Base-by-base conservation (phyloP, 2,113 vertebrate species). In the Serilophus lunatus region DNA sequence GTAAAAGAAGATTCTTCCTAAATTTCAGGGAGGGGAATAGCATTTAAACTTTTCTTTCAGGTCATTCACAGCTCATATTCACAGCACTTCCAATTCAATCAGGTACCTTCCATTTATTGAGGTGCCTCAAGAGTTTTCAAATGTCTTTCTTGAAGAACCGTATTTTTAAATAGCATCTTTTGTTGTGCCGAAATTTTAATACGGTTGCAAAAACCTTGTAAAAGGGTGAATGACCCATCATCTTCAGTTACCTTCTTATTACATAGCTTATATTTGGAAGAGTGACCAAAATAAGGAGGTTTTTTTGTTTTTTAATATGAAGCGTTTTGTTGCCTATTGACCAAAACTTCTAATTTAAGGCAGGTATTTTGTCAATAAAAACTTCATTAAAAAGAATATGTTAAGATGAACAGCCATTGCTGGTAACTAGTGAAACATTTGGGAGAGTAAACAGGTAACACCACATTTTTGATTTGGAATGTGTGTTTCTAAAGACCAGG, bases 361-460 rank as follows among this genome's bases (percentile, higher is more conserved):
- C 12, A 74, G 25, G 12, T 45, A 23, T 47, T 42, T 68, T 78
- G 20, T 42, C 51, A 65, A 13, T 75, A 87, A 56, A 65, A 75
- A 18, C 16, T 42, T 66, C 2, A 3, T 54, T 81, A 29, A 69
- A 91, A 53, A 78, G 13, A 65, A 10, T 60, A 3, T 22, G 7
- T 53, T 61, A 10, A 5, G 40, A 3, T 1, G 0, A 36, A 13
- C 5, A 74, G 7, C 12, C 3, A 3, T 24, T 74, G 23, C 35
- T 44, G 20, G 10, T 83, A 71, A 36, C 23, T 68, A 36, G 24
- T 72, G 40, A 45, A 69, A 57, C 12, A 77, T 28, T 18, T 64
- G 45, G 6, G 35, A 77, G 38, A 77, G 31, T 61, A 47, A 49
- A 57, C 5, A 78, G n/a, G 26, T 81, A 49, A 45, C 49, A 19